Conservation (phyloP, 2,113 vertebrate genomes). For the Corythaixoides concolor region DNA sequence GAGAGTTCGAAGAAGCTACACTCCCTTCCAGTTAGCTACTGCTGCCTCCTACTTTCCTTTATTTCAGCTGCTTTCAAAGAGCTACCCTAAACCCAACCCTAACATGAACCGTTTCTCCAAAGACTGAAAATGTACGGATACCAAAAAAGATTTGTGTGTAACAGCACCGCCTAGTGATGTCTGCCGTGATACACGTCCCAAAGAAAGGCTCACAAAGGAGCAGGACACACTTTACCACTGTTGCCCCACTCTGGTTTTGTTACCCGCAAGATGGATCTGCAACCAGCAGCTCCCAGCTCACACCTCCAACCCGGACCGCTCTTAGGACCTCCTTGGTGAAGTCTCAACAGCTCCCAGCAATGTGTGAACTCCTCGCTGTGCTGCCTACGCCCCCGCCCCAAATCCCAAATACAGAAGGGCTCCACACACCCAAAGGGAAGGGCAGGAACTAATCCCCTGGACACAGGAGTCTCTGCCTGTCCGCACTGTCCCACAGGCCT, state of each 20-base stretch:
- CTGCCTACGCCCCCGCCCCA: background rate
- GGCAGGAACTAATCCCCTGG: background rate
- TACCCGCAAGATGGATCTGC: too few relatives aligned
- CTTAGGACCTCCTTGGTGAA: background rate
- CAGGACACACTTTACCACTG: too few relatives aligned
- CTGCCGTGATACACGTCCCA: background rate
- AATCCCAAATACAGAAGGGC: background rate
- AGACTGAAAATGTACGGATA: background rate
- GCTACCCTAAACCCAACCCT: background rate
- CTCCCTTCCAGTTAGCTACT: background rate
- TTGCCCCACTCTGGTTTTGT: background rate
- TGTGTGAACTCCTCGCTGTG: background rate
- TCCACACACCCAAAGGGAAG: background rate
- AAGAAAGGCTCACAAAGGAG: background rate
- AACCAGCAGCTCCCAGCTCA: background rate
- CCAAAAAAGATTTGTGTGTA: background rate
- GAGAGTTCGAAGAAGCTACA: background rate
- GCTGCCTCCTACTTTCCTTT: background rate
- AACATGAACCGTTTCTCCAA: background rate
- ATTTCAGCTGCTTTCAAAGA: background rate
- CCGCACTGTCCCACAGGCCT: background rate
- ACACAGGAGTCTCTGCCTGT: too few relatives aligned
- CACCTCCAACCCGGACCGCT: background rate
- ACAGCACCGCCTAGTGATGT: background rate
- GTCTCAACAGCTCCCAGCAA: background rate